A percentile compares a stretch with the other conserved stretches of the same genome.
These are phyloP conservation scores for Sylvia atricapilla DNA, from an alignment of 2,113 vertebrate genomes.

Conservation along the genomic window DNA sequence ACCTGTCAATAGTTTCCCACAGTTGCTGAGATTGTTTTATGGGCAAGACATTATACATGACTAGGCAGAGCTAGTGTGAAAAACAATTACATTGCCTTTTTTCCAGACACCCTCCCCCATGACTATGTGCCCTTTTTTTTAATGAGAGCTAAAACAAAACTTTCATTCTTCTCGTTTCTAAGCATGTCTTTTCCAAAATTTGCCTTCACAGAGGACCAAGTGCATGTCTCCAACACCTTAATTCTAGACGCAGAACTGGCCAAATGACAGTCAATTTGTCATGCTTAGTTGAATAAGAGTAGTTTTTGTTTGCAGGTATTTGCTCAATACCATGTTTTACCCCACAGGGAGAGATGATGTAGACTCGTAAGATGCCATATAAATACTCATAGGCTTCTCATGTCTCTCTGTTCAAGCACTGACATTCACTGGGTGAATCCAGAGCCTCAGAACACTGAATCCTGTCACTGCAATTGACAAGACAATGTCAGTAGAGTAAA, in stretches of 20 bases:
- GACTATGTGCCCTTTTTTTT: not conserved
- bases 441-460: not conserved
- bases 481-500: not conserved
- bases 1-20: constrained; percentile 67
- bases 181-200: not conserved
- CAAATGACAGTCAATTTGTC: not conserved
- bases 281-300: not conserved
- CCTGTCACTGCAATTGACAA: not conserved
- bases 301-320: not conserved
- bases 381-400: not conserved
- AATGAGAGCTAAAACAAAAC: not conserved
- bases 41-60: constrained; percentile 47
- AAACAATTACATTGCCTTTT: not conserved
- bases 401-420: not conserved
- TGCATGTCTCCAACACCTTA: not conserved
- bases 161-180: not conserved
- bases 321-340: not conserved
- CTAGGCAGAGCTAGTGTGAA: constrained; percentile 57
- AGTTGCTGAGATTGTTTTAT: constrained; percentile 57
- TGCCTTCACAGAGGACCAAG: not conserved
- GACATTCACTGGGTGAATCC: not conserved
- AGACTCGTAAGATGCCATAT: not conserved
- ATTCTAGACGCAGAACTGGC: not conserved
- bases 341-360: not conserved
- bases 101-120: not conserved